phyloP scores from a whole-genome alignment of 2,888 invertebrate species.

The Dynastes hyllus region DNA sequence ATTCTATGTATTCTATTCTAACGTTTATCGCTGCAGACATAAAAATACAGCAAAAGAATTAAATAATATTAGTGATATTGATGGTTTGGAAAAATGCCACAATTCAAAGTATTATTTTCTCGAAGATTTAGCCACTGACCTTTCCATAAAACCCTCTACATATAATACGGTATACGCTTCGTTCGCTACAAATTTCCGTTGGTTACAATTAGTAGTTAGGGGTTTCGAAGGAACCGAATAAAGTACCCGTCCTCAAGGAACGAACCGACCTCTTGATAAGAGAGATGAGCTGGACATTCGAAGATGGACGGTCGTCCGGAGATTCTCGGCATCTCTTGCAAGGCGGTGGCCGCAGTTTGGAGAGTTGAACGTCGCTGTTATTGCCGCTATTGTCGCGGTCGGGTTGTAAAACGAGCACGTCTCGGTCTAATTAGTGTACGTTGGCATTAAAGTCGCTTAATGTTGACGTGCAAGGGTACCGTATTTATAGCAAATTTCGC shows the following conservation, averaged over 20 bases:
- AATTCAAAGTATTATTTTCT: too few species aligned
- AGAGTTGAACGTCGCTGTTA: conserved; percentile 33
- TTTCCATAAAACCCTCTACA: too few species aligned
- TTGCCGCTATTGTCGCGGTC: conserved; percentile 21
- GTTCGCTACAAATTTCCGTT: conserved; percentile 2
- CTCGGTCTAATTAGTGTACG: conserved; percentile 39
- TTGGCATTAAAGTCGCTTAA: conserved; percentile 34
- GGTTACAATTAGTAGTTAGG: conserved; percentile 14
- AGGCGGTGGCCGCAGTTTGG: conserved; percentile 7
- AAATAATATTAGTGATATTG: too few species aligned
- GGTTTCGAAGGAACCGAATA: neutral
- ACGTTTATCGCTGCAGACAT: too few species aligned
- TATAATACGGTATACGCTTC: too few species aligned
- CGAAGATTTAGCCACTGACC: too few species aligned
- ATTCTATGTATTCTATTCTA: too few species aligned
- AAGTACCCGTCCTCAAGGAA: neutral
- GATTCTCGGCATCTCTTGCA: conserved; percentile 18
- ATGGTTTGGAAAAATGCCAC: too few species aligned
- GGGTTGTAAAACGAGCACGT: conserved; percentile 28
- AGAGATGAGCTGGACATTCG: conserved; percentile 32
- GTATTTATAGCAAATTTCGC: conserved; percentile 38
- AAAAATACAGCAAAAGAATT: too few species aligned
- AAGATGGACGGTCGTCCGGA: conserved; percentile 33
- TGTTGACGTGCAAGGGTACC: conserved; percentile 38
- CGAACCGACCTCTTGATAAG: conserved; percentile 20